Base-by-base conservation (phyloP, 2,888 invertebrate species). In the Tinea trinotella region DNA sequence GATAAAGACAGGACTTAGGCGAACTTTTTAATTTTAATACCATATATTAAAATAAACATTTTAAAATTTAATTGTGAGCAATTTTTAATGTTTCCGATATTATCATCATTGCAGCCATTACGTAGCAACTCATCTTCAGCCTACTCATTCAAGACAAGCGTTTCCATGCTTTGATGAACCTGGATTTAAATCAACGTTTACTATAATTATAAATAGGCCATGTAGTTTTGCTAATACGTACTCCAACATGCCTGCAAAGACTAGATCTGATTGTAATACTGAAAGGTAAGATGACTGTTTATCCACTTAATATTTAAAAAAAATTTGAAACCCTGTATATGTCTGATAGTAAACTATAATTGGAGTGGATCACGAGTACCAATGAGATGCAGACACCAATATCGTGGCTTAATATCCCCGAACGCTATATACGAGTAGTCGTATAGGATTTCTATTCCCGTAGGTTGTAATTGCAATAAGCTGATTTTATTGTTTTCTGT, bases 151-250 rank as follows among this genome's bases (percentile, higher is more conserved):
- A 0, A 87, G 93, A 35, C 89, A 90, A 63, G 92, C 92, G 1
- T 94, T 95, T 75, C 95, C 95, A 0, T 91, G 94, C 68, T 93
- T 94, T 63, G 95, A 95, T 70, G 95, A 95, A 67, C 95, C 95
- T 2, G 92, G 85, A 0, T 83, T 76, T 56, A 85, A 84, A 57
- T 77, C 83, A 0, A 76, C 91, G 0, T 85, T 93, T 58, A 92
- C 92, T 15, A 83, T 85, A 17, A 73, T 70, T 49, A 68, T 84
- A 36, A 79, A 80, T 56, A 68, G 82, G 48, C 82, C 76, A 15
- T 56, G 57, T 0, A 44, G 64, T 52, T 85, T 74, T 52, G 66
- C 66, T 0, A 66, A 74, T 34, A 76, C 77, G 0, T 84, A 59
- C 55, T 76, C 84, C 0, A 85, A 85, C 57, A 85, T 84, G 85